These are phyloP conservation scores for Pinna nobilis DNA, from an alignment of 1,140 invertebrate genomes.

Conservation along the genomic window DNA sequence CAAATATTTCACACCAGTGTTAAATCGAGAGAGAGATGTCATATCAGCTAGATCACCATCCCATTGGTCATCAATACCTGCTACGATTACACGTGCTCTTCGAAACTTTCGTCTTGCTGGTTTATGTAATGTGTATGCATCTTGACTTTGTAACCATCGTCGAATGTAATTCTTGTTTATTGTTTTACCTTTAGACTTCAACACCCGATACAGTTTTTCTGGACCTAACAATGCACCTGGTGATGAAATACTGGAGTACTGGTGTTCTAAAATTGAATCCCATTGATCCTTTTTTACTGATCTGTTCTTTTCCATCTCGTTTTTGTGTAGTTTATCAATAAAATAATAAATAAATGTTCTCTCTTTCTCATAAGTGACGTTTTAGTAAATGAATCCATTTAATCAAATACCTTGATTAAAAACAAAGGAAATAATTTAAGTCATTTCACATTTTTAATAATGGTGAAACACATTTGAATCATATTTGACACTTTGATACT, in stretches of 20 bases:
- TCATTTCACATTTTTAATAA: too few species aligned
- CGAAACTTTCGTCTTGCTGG: neutral
- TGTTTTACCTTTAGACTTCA: constrained; percentile 28
- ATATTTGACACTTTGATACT: too few species aligned
- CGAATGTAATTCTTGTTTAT: constrained; percentile 22
- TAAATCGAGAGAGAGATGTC: neutral
- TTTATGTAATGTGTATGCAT: constrained; percentile 22
- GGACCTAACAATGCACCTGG: constrained; percentile 18
- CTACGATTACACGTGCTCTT: constrained; percentile 14
- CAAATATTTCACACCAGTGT: neutral
- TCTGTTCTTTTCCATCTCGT: too few species aligned
- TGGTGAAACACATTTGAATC: too few species aligned
- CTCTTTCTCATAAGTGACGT: too few species aligned
- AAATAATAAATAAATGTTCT: too few species aligned
- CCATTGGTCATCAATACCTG: constrained; percentile 34
- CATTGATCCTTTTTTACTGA: too few species aligned
- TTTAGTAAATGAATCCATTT: too few species aligned
- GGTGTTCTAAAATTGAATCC: too few species aligned
- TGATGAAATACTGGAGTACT: too few species aligned
- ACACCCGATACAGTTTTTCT: constrained; percentile 21
- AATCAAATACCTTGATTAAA: too few species aligned
- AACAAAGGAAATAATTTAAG: too few species aligned
- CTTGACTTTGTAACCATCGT: constrained; percentile 23
- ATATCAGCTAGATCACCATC: constrained; percentile 20
- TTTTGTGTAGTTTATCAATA: constrained; percentile 8